Evolutionary conservation across 2,888 invertebrate species (phyloP).

Genomic region (Ariolimax columbianus): DNA sequence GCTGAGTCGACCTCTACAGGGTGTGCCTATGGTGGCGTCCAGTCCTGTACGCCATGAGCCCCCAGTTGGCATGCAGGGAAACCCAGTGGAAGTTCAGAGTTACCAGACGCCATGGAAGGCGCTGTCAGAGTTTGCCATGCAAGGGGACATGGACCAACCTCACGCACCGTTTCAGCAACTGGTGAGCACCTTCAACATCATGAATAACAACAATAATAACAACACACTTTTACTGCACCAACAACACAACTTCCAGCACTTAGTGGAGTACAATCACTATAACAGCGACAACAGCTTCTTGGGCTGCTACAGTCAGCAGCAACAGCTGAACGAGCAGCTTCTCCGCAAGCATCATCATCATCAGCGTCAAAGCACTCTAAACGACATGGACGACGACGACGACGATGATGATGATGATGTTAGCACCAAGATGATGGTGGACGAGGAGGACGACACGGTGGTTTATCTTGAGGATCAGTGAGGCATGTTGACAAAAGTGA

Average conservation of each 20-base stretch:
- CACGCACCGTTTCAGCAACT: slow-evolving; percentile 96
- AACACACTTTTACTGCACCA: slow-evolving; percentile 22
- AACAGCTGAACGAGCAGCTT: slow-evolving; percentile 23
- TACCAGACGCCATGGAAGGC: slow-evolving; percentile 98
- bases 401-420: slow-evolving; percentile 38
- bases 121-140: slow-evolving; percentile 95
- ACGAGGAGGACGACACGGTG: slow-evolving; percentile 75
- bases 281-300: slow-evolving; percentile 32
- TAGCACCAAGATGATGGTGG: slow-evolving; percentile 56
- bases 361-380: slow-evolving; percentile 15
- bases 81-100: slow-evolving; percentile 92
- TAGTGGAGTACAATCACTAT: slow-evolving; percentile 22
- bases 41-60: slow-evolving; percentile 83
- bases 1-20: slow-evolving; percentile 91
- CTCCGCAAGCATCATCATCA: slow-evolving; percentile 19
- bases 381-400: slow-evolving; percentile 41
- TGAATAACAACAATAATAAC: slow-evolving; percentile 27
- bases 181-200: slow-evolving; percentile 83
- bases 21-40: slow-evolving; percentile 97
- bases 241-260: slow-evolving; percentile 26
- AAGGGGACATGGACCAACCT: slow-evolving; percentile 92
- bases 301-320: slow-evolving; percentile 27
- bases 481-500: slow-evolving; percentile 54
- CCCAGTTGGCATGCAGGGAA: slow-evolving; percentile 70
- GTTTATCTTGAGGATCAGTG: slow-evolving; percentile 74